Conservation (phyloP, 2,888 invertebrate species). For the Epinotia nisella region DNA sequence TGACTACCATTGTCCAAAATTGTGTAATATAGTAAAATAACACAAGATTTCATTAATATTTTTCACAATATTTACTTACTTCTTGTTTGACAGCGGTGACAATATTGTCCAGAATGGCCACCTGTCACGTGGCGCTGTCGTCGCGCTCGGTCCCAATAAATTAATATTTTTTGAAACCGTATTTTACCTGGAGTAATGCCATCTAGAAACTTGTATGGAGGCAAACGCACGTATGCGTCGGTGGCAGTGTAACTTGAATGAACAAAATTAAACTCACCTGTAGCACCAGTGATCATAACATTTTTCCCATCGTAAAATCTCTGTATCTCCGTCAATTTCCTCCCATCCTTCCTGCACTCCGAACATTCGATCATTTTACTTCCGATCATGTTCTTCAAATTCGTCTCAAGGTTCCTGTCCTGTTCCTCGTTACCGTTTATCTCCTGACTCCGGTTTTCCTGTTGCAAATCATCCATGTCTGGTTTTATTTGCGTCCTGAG, state of each 20-base stretch:
- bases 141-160: too few relatives aligned
- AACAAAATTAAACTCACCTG: constrained; percentile 68
- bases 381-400: background rate
- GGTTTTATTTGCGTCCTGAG: background rate
- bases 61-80: too few relatives aligned
- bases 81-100: too few relatives aligned
- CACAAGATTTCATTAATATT: too few relatives aligned
- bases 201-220: too few relatives aligned
- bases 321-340: constrained; percentile 73
- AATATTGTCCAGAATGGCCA: too few relatives aligned
- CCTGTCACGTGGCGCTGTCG: too few relatives aligned
- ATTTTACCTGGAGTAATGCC: too few relatives aligned
- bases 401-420: constrained; percentile 8
- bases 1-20: too few relatives aligned
- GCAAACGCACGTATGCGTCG: too few relatives aligned
- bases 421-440: constrained; percentile 7
- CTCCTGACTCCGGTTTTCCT: constrained; percentile 6
- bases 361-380: constrained; percentile 9
- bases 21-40: too few relatives aligned
- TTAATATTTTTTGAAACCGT: too few relatives aligned
- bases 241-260: background rate
- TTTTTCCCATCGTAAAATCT: constrained; percentile 85
- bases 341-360: constrained; percentile 48
- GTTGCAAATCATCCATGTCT: background rate
- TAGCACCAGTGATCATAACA: constrained; percentile 86